Base-by-base conservation (phyloP, 2,113 vertebrate genomes). In the Plecotus auritus region DNA sequence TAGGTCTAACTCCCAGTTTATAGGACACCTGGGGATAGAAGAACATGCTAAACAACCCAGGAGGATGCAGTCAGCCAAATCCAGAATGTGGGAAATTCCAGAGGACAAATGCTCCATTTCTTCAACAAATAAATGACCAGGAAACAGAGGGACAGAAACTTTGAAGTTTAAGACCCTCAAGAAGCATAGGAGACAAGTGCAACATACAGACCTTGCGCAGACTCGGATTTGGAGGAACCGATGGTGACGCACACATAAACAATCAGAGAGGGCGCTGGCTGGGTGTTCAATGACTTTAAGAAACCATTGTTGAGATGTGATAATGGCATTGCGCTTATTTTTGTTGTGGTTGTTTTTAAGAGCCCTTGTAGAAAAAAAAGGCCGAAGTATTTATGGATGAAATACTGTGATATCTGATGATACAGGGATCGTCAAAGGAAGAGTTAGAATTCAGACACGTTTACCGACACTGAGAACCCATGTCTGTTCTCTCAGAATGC, bases 191-290 rank as follows among this genome's bases (percentile, higher is more conserved):
- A 49, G 30, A 7, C 47, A 30, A 14, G 30, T 5, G 32, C 5
- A 32, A 28, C 0, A 32, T 13, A 14, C 9, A 1, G 77, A 13
- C 47, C 35, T 7, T 5, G 10, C 4, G 16, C 11, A 35, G 47
- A 64, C 16, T 20, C 35, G 3, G 30, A 32, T 81, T 49, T n/a
- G 77, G 22, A 20, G 20, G n/a, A 6, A 32, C 7, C 2, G n/a
- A 5, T 45, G 16, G 1, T 2, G 5, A 47, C 3, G 17, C 10
- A 17, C 2, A 9, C 40, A 5, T 1, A 37, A n/a, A 51, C 5
- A 18, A 72, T 23, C 30, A 2, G 16, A 83, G 54, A 59, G 26
- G 67, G 10, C 20, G 9, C 3, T 7, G 37, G 45, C 37, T 22
- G 9, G 1, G 0, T 5, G 32, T 0, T 26, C 11, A 2, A 17